phyloP scores from a whole-genome alignment of 1,140 invertebrate genomes.

The Cheumatopsyche charites region DNA sequence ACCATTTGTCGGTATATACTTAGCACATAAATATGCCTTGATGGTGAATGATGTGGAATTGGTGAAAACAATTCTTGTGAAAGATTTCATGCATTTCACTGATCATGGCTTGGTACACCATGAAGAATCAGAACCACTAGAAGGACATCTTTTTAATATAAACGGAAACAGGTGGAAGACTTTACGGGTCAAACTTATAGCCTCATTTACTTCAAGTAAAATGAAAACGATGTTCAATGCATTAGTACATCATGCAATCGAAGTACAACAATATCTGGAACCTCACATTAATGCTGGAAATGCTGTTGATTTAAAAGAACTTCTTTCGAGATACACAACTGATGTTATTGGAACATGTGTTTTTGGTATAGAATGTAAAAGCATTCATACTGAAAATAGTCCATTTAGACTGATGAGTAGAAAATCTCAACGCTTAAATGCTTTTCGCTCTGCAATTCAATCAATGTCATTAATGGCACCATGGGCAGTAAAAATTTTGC shows the following conservation, averaged over 20 bases:
- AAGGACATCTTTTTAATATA: conserved; percentile 60
- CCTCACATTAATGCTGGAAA: conserved; percentile 47
- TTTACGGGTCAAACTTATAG: conserved; percentile 57
- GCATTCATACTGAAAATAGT: conserved; percentile 61
- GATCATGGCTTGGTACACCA: conserved; percentile 60
- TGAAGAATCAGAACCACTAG: conserved; percentile 60
- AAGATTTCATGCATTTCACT: conserved; percentile 62
- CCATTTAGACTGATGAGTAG: conserved; percentile 53
- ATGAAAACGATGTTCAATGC: conserved; percentile 61
- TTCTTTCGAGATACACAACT: conserved; percentile 66
- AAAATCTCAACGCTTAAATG: conserved; percentile 41
- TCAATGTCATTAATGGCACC: conserved; percentile 43
- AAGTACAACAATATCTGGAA: conserved; percentile 52
- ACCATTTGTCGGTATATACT: conserved; percentile 57
- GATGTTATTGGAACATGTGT: conserved; percentile 69
- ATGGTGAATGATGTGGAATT: conserved; percentile 61
- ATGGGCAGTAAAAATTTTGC: conserved; percentile 48
- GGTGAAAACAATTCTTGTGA: conserved; percentile 60
- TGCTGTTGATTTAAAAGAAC: conserved; percentile 61
- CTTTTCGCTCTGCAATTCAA: conserved; percentile 41
- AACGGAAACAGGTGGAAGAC: conserved; percentile 59
- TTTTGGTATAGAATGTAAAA: conserved; percentile 67
- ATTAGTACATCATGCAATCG: conserved; percentile 54
- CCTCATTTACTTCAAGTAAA: conserved; percentile 59
- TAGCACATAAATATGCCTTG: conserved; percentile 55